Percentiles rank a stretch among this genome's conserved stretches.
Evolutionary conservation across 2,797 vertebrate species (phyloP).

Genomic region (Argya squamiceps): DNA sequence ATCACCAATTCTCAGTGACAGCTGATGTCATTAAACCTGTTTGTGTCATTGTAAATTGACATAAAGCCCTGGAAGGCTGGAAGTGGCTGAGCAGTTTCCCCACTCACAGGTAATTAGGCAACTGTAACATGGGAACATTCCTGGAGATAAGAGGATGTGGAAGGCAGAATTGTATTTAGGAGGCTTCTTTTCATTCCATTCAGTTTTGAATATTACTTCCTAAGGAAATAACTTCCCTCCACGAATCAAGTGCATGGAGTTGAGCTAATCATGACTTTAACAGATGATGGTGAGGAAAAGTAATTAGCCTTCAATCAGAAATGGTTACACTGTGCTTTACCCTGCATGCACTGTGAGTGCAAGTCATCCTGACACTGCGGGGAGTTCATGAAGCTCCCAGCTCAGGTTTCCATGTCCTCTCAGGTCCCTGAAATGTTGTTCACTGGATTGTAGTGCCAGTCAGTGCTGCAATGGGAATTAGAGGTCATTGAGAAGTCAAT

Average conservation of each 20-base stretch:
- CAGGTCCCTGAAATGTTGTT: not conserved
- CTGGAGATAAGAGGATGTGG: not conserved
- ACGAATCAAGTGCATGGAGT: not conserved
- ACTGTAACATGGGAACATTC: not conserved
- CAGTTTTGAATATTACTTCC: not conserved
- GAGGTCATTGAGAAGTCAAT: not conserved
- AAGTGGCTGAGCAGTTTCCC: not conserved
- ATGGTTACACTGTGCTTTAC: not conserved
- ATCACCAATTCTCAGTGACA: not conserved
- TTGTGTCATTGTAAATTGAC: not conserved
- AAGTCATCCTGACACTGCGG: not conserved
- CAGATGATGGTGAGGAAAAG: not conserved
- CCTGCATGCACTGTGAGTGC: not conserved
- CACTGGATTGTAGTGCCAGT: not conserved
- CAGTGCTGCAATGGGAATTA: not conserved
- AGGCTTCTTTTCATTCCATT: not conserved
- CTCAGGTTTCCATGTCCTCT: not conserved
- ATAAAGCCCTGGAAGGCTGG: not conserved
- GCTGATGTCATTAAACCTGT: not conserved
- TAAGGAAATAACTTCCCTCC: not conserved
- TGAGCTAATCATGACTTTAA: not conserved
- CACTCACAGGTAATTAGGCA: not conserved
- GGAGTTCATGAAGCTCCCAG: not conserved
- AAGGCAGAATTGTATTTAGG: not conserved
- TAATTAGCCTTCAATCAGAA: not conserved